Evolutionary conservation across 2,113 vertebrate species (phyloP).

Genomic region (Orthonyx spaldingii): DNA sequence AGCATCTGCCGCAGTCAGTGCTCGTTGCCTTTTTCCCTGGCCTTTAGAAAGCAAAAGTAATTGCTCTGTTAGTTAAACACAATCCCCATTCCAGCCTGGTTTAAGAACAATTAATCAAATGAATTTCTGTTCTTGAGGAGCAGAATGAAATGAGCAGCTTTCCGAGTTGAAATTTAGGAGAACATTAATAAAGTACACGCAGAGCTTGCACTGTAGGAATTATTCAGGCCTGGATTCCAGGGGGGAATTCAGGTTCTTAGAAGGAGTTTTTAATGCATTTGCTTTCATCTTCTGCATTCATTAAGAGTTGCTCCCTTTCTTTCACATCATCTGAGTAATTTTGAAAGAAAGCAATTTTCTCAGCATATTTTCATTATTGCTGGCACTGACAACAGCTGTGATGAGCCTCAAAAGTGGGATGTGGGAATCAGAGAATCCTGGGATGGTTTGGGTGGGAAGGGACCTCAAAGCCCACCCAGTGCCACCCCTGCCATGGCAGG

Average conservation of each 20-base stretch:
- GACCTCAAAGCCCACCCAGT: rapidly evolving
- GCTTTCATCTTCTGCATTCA: neutral
- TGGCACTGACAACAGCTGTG: neutral
- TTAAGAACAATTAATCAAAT: constrained; percentile 3
- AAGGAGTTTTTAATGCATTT: neutral
- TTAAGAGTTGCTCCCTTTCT: neutral
- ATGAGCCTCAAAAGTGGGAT: neutral
- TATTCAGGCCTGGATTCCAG: neutral
- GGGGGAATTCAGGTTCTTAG: neutral
- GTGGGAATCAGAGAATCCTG: rapidly evolving
- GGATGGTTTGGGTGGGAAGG: too few species aligned
- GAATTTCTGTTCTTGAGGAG: neutral
- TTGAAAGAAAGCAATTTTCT: neutral
- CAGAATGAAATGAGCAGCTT: neutral
- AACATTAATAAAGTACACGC: neutral
- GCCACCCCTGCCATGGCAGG: neutral
- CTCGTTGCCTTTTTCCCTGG: neutral
- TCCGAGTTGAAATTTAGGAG: neutral
- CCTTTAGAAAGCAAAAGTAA: neutral
- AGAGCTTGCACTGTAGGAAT: neutral
- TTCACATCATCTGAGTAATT: neutral
- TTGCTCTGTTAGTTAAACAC: neutral
- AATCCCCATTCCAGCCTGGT: neutral
- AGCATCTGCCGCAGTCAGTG: neutral
- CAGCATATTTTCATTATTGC: neutral